Evolutionary conservation across 2,113 vertebrate genomes (phyloP).

Genomic region (Tragelaphus imberbis): DNA sequence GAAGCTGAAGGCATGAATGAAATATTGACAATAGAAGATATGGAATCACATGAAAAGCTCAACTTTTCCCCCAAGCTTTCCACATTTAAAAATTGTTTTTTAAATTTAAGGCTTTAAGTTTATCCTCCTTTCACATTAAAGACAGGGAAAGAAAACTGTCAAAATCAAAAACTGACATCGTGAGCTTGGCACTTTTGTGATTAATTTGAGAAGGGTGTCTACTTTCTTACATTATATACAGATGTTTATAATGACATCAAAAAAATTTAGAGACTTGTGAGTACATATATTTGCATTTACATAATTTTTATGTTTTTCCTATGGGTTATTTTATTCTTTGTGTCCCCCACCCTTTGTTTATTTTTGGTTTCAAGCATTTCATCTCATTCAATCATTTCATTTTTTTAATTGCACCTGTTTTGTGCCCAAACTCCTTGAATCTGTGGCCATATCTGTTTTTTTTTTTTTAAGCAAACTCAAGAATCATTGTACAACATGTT

Average conservation of each 20-base stretch:
- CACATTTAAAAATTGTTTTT: conserved; percentile 61
- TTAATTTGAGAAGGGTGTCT: conserved; percentile 76
- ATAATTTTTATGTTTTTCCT: conserved; percentile 70
- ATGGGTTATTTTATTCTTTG: conserved; percentile 57
- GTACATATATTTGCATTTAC: conserved; percentile 76
- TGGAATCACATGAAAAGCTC: conserved; percentile 58
- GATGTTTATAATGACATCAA: conserved; percentile 70
- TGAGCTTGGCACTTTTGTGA: conserved; percentile 85
- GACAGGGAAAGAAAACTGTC: conserved; percentile 67
- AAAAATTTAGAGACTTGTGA: conserved; percentile 72
- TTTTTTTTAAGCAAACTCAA: conserved; percentile 79
- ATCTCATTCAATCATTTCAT: background rate
- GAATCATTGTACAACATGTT: conserved; percentile 82
- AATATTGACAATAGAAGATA: background rate
- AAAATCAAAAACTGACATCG: conserved; percentile 66
- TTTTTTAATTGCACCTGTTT: conserved; percentile 69
- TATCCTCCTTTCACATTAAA: conserved; percentile 74
- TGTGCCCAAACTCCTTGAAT: conserved; percentile 77
- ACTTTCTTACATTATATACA: conserved; percentile 77
- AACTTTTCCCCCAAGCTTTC: conserved; percentile 70
- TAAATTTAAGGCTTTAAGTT: conserved; percentile 83
- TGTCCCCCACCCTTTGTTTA: background rate
- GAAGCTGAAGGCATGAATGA: conserved; percentile 11
- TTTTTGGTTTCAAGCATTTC: conserved; percentile 80
- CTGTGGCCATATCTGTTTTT: conserved; percentile 74